A percentile compares a stretch with the other conserved stretches of the same genome.
Evolutionary conservation across 2,888 invertebrate species (phyloP).

Genomic region (Lumbricus terrestris): DNA sequence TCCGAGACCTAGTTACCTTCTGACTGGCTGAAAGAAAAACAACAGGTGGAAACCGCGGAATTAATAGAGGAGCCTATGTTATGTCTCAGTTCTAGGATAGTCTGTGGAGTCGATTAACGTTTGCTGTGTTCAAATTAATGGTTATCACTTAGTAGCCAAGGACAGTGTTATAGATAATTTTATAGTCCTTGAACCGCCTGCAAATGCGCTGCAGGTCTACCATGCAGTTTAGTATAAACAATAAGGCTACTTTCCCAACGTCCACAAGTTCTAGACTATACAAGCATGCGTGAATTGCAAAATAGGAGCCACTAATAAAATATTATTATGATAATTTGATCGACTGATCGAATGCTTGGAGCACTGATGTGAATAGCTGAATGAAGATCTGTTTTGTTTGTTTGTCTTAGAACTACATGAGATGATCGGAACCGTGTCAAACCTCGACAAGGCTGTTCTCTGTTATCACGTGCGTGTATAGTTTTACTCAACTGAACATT

Average conservation of each 20-base stretch:
- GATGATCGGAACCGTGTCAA: constrained; percentile 6
- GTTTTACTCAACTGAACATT: neutral
- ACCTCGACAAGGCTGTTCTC: constrained; percentile 38
- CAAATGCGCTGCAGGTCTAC: too few relatives aligned
- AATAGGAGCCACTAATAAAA: neutral
- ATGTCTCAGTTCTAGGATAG: neutral
- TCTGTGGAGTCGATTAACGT: neutral
- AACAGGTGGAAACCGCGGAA: too few relatives aligned
- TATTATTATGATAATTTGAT: neutral
- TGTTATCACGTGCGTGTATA: constrained; percentile 34
- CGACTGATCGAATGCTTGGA: neutral
- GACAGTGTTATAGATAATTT: too few relatives aligned
- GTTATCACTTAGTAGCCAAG: neutral
- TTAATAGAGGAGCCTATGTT: too few relatives aligned
- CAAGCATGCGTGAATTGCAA: neutral
- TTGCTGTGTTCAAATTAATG: neutral
- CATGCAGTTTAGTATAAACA: too few relatives aligned
- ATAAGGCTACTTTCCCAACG: too few relatives aligned
- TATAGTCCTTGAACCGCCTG: too few relatives aligned
- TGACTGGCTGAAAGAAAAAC: too few relatives aligned
- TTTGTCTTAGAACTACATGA: neutral
- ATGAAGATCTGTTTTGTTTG: neutral
- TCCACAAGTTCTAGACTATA: too few relatives aligned
- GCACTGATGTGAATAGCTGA: neutral
- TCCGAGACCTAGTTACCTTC: too few relatives aligned